Evolutionary conservation across 2,888 invertebrate genomes (phyloP).

Genomic region (Choristoneura rosaceana): DNA sequence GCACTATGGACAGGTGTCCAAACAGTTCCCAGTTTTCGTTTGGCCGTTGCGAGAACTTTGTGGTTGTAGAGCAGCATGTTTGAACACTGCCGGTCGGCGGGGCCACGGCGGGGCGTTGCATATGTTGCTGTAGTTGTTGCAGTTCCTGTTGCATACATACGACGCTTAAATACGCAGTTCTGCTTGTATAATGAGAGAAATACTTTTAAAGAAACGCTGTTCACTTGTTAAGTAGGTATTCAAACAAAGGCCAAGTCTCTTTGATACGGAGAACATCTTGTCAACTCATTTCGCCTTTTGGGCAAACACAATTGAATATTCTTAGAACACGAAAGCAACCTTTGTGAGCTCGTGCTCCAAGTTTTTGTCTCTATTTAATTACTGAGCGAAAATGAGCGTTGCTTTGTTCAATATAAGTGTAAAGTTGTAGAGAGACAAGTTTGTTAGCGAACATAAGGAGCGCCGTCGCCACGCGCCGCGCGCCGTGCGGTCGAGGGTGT

Average conservation of each 20-base stretch:
- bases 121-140: neutral
- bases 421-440: neutral
- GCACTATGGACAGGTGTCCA: neutral
- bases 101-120: neutral
- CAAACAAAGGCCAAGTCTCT: slow-evolving; percentile 7
- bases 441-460: neutral
- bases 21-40: neutral
- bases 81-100: neutral
- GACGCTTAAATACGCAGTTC: neutral
- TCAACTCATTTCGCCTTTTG: neutral
- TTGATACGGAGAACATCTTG: neutral
- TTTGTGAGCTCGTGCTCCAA: neutral
- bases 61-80: neutral
- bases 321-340: slow-evolving; percentile 1
- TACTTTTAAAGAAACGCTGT: neutral
- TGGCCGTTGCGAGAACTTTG: neutral
- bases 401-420: neutral
- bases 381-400: neutral
- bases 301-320: neutral
- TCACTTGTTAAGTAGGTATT: neutral
- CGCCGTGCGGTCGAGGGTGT: too few relatives aligned
- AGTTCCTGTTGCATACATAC: neutral
- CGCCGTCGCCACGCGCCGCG: neutral
- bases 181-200: neutral
- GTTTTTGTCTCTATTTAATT: slow-evolving; percentile 7